Conservation (phyloP, 2,888 invertebrate genomes). For the Melanophora roralis region DNA sequence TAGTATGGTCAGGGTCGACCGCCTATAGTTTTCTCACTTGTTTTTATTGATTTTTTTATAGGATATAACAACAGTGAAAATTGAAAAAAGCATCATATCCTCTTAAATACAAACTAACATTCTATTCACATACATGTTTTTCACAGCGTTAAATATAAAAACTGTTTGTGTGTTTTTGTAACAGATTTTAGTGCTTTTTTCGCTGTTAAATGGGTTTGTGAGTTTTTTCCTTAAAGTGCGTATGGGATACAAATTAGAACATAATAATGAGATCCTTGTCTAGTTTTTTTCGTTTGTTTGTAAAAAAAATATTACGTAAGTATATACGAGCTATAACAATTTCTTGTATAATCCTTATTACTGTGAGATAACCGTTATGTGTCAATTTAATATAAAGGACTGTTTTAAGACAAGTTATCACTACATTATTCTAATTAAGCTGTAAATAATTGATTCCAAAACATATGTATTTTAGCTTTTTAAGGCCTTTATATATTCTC, state of each 20-base stretch:
- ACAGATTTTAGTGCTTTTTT: slow-evolving; percentile 26
- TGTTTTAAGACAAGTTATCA: background rate
- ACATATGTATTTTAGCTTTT: too few species aligned
- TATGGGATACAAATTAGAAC: slow-evolving; percentile 57
- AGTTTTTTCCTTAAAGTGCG: slow-evolving; percentile 39
- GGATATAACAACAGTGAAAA: slow-evolving; percentile 44
- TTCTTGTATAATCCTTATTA: slow-evolving; percentile 15
- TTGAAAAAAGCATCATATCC: background rate
- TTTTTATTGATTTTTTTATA: slow-evolving; percentile 28
- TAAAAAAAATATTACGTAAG: too few species aligned
- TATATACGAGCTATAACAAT: background rate
- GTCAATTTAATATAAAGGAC: slow-evolving; percentile 27
- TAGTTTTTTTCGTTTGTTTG: slow-evolving; percentile 13
- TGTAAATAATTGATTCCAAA: too few species aligned
- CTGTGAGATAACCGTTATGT: slow-evolving; percentile 42
- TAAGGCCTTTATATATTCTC: too few species aligned
- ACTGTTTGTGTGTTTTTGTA: slow-evolving; percentile 30
- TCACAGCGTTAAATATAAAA: slow-evolving; percentile 45
- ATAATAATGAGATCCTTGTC: slow-evolving; percentile 61
- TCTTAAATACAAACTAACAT: background rate
- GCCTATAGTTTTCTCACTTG: background rate
- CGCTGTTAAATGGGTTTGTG: background rate
- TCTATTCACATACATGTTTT: too few species aligned
- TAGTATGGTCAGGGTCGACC: too few species aligned
- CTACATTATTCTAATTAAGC: too few species aligned